Evolutionary conservation across 2,888 invertebrate species (phyloP).

Genomic region (Dynastes grantii): DNA sequence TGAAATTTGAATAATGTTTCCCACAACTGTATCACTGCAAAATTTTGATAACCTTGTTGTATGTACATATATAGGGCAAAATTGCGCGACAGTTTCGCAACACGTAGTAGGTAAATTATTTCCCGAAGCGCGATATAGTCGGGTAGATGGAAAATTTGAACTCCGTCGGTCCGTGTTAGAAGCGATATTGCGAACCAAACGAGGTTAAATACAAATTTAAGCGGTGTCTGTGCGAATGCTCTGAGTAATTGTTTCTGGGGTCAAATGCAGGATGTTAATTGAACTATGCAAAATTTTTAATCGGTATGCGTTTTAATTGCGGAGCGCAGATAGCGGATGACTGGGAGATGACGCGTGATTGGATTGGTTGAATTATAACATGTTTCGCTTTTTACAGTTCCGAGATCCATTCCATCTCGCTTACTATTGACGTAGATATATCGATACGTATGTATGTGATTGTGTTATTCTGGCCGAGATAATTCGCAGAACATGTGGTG

Average conservation of each 20-base stretch:
- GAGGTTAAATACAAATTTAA: conserved; percentile 38
- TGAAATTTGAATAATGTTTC: too few species aligned
- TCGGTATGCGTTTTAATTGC: conserved; percentile 28
- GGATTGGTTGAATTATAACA: conserved; percentile 30
- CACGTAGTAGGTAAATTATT: too few species aligned
- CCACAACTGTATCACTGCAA: too few species aligned
- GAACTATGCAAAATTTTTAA: conserved; percentile 45
- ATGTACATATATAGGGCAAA: too few species aligned
- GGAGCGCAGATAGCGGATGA: not conserved
- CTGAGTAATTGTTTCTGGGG: conserved; percentile 34
- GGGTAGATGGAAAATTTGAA: conserved; percentile 16
- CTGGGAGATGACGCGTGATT: not conserved
- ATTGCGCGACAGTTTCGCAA: too few species aligned
- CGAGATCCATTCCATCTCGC: conserved; percentile 3
- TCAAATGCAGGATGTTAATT: conserved; percentile 29
- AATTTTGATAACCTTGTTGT: too few species aligned
- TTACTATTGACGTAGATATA: not conserved
- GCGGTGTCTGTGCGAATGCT: conserved; percentile 13
- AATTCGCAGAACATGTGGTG: not conserved
- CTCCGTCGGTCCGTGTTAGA: not conserved
- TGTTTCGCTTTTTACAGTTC: not conserved
- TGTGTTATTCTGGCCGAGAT: not conserved
- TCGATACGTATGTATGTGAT: not conserved
- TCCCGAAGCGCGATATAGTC: not conserved
- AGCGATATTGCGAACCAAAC: conserved; percentile 31